phyloP scores from a whole-genome alignment of 2,113 vertebrate genomes.

The Sylvicapra grimmia region DNA sequence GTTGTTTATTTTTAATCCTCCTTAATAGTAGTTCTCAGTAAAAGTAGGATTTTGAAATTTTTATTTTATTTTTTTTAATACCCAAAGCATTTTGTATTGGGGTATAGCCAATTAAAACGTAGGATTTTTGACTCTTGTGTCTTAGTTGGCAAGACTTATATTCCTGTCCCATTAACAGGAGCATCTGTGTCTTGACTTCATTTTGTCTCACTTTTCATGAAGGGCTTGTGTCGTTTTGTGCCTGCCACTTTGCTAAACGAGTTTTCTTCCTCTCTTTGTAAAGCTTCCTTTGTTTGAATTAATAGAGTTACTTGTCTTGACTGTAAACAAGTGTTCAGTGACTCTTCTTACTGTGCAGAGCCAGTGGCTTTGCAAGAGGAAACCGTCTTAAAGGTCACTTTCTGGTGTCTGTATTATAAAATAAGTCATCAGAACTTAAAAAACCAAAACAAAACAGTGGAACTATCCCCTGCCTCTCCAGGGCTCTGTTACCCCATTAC shows the following conservation, averaged over 20 bases:
- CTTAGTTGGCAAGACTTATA: not conserved
- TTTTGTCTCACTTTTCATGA: not conserved
- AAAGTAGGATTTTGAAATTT: not conserved
- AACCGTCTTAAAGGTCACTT: conserved; percentile 56
- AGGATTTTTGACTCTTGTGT: not conserved
- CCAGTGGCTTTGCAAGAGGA: conserved; percentile 4
- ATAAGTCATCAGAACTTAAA: not conserved
- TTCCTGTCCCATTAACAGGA: not conserved
- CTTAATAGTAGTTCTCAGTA: not conserved
- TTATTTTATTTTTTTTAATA: not conserved
- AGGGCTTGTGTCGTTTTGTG: not conserved
- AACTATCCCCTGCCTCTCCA: not conserved
- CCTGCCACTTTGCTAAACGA: conserved; percentile 32
- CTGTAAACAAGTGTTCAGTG: conserved; percentile 63
- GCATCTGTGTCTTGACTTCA: not conserved
- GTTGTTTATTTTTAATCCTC: not conserved
- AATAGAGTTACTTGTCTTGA: conserved; percentile 48
- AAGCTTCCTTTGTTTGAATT: conserved; percentile 65
- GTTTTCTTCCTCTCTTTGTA: conserved; percentile 55
- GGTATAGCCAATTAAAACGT: not conserved
- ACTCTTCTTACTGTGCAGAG: conserved; percentile 34
- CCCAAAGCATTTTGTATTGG: not conserved
- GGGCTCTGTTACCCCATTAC: not conserved
- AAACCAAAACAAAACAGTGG: not conserved
- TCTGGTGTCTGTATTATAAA: conserved; percentile 28